phyloP scores from a whole-genome alignment of 2,888 invertebrate genomes.

The Cosmorhoe ocellata region DNA sequence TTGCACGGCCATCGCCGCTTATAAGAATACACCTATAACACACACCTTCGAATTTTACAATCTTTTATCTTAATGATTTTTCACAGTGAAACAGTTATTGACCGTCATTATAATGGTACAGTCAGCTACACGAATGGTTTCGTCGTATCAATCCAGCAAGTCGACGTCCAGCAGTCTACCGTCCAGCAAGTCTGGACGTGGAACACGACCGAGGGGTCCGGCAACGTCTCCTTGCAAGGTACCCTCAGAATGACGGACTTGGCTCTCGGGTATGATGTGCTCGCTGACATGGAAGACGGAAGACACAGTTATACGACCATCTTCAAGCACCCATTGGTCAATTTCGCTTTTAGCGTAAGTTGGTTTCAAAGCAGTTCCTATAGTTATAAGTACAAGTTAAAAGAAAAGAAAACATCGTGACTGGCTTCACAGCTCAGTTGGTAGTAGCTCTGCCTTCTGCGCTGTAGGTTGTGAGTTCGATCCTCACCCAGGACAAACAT shows the following conservation, averaged over 20 bases:
- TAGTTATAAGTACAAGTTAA: too few relatives aligned
- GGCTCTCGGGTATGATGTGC: slow-evolving; percentile 57
- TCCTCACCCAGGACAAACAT: too few relatives aligned
- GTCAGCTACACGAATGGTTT: slow-evolving; percentile 58
- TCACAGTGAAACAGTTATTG: slow-evolving; percentile 52
- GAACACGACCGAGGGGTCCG: slow-evolving; percentile 31
- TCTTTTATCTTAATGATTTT: too few relatives aligned
- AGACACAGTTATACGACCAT: slow-evolving; percentile 43
- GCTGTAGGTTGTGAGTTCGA: too few relatives aligned
- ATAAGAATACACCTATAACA: too few relatives aligned
- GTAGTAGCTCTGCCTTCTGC: too few relatives aligned
- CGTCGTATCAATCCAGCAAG: slow-evolving; percentile 48
- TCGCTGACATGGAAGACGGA: slow-evolving; percentile 38
- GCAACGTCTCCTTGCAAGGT: slow-evolving; percentile 44
- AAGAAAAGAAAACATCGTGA: too few relatives aligned
- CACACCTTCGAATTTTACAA: too few relatives aligned
- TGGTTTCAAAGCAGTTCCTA: too few relatives aligned
- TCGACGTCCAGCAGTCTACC: slow-evolving; percentile 46
- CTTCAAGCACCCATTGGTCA: slow-evolving; percentile 44
- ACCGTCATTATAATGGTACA: slow-evolving; percentile 39
- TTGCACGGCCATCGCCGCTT: too few relatives aligned
- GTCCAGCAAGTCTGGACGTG: slow-evolving; percentile 55
- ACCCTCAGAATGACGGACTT: slow-evolving; percentile 52
- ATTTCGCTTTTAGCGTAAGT: slow-evolving; percentile 53
- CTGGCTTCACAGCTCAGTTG: too few relatives aligned